Evolutionary conservation across 2,113 vertebrate genomes (phyloP).

Genomic region (Tragelaphus strepsiceros): DNA sequence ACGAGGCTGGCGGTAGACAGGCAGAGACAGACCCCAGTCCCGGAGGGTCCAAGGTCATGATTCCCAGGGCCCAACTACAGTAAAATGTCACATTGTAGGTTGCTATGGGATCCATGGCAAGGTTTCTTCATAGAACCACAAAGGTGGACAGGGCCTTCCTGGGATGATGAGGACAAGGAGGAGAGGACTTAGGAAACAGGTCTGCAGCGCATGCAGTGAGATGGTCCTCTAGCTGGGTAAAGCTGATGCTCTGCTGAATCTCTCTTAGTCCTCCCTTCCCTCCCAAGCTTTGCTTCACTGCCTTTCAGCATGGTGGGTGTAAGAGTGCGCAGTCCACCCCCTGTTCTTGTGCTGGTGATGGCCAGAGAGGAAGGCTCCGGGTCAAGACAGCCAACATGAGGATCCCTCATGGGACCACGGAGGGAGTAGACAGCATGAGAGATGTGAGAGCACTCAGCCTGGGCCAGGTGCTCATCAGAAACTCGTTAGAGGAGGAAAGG

Average conservation of each 20-base stretch:
- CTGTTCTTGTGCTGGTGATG: neutral
- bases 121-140: neutral
- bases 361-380: neutral
- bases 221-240: neutral
- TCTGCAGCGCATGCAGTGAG: no score
- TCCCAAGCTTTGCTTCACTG: neutral
- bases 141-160: neutral
- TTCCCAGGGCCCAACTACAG: neutral
- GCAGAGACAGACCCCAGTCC: neutral
- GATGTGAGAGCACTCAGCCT: no score
- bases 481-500: neutral
- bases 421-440: no score
- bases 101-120: no score
- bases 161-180: neutral
- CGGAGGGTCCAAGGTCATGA: fast-evolving
- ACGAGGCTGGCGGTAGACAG: neutral
- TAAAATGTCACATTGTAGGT: neutral
- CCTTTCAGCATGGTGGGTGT: neutral
- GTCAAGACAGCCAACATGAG: neutral
- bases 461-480: neutral
- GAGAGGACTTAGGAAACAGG: neutral
- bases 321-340: fast-evolving
- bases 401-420: fast-evolving
- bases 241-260: fast-evolving
- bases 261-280: neutral